phyloP scores from a whole-genome alignment of 2,888 invertebrate genomes.

The Ferdinandea cuprea region DNA sequence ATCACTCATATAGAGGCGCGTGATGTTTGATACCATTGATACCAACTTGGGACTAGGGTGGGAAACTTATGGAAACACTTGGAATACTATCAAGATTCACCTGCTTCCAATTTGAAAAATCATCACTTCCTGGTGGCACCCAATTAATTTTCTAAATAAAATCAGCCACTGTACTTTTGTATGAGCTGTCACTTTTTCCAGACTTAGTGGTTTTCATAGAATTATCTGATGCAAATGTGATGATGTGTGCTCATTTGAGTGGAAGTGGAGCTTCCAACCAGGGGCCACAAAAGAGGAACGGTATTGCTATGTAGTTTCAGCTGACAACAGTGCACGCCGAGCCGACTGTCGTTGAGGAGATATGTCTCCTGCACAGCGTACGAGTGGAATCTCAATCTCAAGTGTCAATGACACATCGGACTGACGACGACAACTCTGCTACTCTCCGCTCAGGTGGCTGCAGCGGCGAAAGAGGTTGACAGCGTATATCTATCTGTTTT shows the following conservation, averaged over 20 bases:
- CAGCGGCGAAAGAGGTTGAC: slow-evolving; percentile 46
- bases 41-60: too few species aligned
- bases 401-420: slow-evolving; percentile 73
- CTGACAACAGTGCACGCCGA: neutral
- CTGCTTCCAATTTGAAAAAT: slow-evolving; percentile 63
- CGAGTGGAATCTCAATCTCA: slow-evolving; percentile 66
- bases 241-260: slow-evolving; percentile 71
- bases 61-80: neutral
- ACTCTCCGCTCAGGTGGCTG: slow-evolving; percentile 54
- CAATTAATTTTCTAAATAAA: slow-evolving; percentile 64
- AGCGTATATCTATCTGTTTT: slow-evolving; percentile 48
- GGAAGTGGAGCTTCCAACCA: slow-evolving; percentile 62
- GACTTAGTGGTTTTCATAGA: slow-evolving; percentile 63
- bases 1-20: neutral
- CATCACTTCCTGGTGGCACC: slow-evolving; percentile 68
- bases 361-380: slow-evolving; percentile 58
- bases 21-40: too few species aligned
- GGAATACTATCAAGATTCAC: slow-evolving; percentile 52
- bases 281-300: slow-evolving; percentile 47
- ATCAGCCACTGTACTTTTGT: slow-evolving; percentile 56
- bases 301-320: slow-evolving; percentile 53
- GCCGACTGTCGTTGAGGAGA: slow-evolving; percentile 47
- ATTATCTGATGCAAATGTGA: slow-evolving; percentile 73
- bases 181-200: slow-evolving; percentile 55
- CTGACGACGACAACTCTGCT: slow-evolving; percentile 51